Evolutionary conservation across 2,797 vertebrate species (phyloP), one percentile per base, ranked within the genome.

Genomic region (Anguilla anguilla): DNA sequence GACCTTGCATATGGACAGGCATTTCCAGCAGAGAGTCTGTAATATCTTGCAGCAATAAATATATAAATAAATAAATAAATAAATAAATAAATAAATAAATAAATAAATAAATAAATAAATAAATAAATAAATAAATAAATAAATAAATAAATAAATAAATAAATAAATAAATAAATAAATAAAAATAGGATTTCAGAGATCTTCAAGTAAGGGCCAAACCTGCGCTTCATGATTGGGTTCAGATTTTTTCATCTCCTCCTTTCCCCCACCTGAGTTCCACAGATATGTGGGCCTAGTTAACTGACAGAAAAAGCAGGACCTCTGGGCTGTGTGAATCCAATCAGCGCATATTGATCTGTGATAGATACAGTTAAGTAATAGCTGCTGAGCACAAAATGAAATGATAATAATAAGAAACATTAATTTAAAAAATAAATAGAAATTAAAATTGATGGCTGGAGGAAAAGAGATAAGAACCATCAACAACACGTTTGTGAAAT

Each of bases 321-420:
- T 46, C 55, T 46, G 59, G 59, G 22, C 19, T 64, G 46, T 72
- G 46, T 11, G 13, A 46, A n/a, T 84, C 64, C 46, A 67, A 72
- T 84, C 82, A 77, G 49, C 31, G 46, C 69, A 31, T 53, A 84
- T 59, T 84, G 28, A 87, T 87, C 59, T 49, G 13, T 39, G 49
- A 84, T 72, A 87, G 67, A 0, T 84, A 11, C 64, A 55, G 2
- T 72, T 82, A 43, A 28, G 51, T 53, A 9, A 53, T 13, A 15
- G 28, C 17, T 55, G 83, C 22, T 57, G 28, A 74, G 84, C 28
- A 19, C 15, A 39, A 49, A 85, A 64, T 64, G 25, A 64, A 64
- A 64, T 61, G 15, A 64, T 25, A 19, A 64, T 53, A 53, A 53
- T 53, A 53, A 53, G 11, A 53, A 53, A 53, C 9, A 53, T 53